Evolutionary conservation across 30 jellyfish, hydroid and myxozoan genomes (phyloP), one percentile per base, ranked within the genome.

Genomic region (Phacellophora camtschatica): DNA sequence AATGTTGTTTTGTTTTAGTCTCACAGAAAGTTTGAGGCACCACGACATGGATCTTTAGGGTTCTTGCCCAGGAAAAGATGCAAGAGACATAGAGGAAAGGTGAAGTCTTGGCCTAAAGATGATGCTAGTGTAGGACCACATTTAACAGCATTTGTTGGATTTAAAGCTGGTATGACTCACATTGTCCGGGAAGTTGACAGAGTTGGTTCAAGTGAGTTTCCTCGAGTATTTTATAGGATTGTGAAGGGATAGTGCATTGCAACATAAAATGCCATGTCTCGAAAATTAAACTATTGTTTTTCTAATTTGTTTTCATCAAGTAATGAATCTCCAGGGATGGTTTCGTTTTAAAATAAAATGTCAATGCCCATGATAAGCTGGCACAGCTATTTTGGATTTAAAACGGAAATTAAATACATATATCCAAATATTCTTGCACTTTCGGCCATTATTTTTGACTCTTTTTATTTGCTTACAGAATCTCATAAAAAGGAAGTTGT

Each of bases 141-240:
- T 79, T 59, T 95, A 33, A 95, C 99, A 51, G 99, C 99, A 19
- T 95, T 95, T 61, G 82, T 95, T 85, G 99, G 98, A 6, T 95
- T 88, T 83, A 95, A 95, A 70, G 99, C 97, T 64, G 99, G 99
- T 43, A 95, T 95, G 99, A 95, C 99, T 13, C 99, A 95, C 83
- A 86, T 89, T 15, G 92, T 95, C 12, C 68, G 99, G 16, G 99
- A 95, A 54, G 99, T 95, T 8, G 99, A 95, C 79, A 85, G 99
- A 51, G 91, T 81, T 63, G 99, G 99, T 19, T 95, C 99, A 58
- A 95, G 93, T 68, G 57, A 35, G 91, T 73, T 37, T 34, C 11
- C 54, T 15, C 57, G n/a, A n/a, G n/a, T n/a, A n/a, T n/a, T n/a
- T n/a, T n/a, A n/a, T n/a, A n/a, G n/a, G n/a, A n/a, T n/a, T n/a